Percentiles rank a stretch among this genome's conserved stretches.
Conservation (phyloP, 2,113 vertebrate genomes). For the Psephotus haematonotus region DNA sequence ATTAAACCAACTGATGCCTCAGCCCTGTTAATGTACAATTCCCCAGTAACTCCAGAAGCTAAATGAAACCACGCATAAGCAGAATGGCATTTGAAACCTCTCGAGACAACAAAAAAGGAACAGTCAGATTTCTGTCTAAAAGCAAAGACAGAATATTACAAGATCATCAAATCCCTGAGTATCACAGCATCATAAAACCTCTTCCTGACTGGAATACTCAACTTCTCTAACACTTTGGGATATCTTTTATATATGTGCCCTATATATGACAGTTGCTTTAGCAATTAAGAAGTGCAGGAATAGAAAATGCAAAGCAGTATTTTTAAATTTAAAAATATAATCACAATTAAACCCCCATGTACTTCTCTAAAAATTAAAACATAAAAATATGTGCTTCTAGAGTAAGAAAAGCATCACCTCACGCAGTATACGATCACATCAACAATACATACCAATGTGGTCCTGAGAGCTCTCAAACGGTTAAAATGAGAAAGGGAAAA, state of each 20-base stretch:
- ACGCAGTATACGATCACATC: neutral
- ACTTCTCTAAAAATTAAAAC: neutral
- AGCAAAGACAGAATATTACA: neutral
- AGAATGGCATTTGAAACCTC: neutral
- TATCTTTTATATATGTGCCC: neutral
- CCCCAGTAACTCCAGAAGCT: constrained; percentile 48
- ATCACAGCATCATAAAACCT: neutral
- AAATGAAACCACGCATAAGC: constrained; percentile 24
- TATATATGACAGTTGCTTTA: neutral
- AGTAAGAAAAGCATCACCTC: neutral
- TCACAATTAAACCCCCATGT: neutral
- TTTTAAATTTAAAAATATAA: neutral
- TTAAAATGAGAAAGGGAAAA: neutral
- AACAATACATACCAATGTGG: neutral
- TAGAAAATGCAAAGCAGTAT: neutral
- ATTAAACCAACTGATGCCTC: constrained; percentile 76
- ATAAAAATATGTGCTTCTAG: neutral
- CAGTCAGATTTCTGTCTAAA: neutral
- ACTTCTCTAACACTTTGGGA: neutral
- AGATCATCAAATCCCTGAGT: neutral
- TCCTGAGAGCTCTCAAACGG: neutral
- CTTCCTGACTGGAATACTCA: neutral
- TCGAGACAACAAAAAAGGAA: neutral
- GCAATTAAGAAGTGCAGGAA: neutral
- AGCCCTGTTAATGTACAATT: constrained; percentile 77